Percentiles rank a stretch among this genome's conserved stretches.
Conservation (phyloP, 2,888 invertebrate genomes). For the Lepidonotus clava region DNA sequence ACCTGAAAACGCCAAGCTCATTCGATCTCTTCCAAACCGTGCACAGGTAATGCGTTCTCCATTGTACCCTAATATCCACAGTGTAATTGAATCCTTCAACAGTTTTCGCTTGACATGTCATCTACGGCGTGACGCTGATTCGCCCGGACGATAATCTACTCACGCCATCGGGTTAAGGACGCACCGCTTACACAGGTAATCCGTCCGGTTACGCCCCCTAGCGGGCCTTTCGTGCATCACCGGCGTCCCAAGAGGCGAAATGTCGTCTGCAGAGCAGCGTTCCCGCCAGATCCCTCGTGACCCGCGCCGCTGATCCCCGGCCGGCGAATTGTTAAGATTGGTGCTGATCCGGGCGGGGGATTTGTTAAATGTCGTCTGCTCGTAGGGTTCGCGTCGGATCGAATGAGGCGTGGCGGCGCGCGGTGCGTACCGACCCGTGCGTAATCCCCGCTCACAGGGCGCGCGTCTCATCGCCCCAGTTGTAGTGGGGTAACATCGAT, state of each 20-base stretch:
- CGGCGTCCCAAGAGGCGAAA: no score
- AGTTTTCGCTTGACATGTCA: conserved; percentile 4
- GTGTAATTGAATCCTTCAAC: neutral
- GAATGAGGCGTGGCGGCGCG: conserved; percentile 16
- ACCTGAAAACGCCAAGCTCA: neutral
- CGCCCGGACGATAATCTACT: neutral
- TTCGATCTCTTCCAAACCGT: neutral
- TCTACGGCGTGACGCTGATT: neutral
- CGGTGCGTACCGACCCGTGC: neutral
- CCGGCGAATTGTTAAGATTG: neutral
- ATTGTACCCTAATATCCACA: neutral
- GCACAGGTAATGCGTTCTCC: neutral
- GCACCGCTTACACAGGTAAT: neutral
- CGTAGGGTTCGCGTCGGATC: neutral
- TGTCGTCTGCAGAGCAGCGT: neutral
- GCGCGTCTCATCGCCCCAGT: no score
- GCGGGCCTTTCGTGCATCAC: neutral
- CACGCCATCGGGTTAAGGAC: neutral
- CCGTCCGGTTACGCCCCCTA: conserved; percentile 16
- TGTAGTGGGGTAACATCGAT: no score
- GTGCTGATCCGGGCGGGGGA: neutral
- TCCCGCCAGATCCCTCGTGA: neutral
- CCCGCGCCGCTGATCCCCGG: neutral
- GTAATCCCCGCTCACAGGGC: neutral
- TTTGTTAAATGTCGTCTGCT: conserved; percentile 9